These are phyloP conservation scores for Kradibia gibbosae DNA, from an alignment of 1,140 invertebrate genomes.

Conservation along the genomic window DNA sequence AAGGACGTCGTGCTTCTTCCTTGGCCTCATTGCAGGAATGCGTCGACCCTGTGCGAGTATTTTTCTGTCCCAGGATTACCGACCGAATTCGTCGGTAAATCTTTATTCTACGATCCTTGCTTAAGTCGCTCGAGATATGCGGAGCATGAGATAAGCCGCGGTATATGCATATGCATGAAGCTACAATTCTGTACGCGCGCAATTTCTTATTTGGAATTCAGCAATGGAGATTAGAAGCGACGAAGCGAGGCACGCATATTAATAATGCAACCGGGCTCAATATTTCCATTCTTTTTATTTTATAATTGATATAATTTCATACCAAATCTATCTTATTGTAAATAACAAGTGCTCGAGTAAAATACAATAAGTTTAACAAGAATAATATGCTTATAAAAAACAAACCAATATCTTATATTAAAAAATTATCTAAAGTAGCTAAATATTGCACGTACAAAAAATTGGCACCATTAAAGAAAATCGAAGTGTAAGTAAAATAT, in stretches of 20 bases:
- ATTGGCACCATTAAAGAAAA: constrained; percentile 44
- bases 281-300: constrained; percentile 34
- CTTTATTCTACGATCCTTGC: background rate
- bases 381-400: constrained; percentile 39
- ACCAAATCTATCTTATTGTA: constrained; percentile 43
- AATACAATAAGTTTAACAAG: constrained; percentile 47
- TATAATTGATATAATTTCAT: constrained; percentile 43
- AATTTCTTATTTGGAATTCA: background rate
- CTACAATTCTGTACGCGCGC: background rate
- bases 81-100: background rate
- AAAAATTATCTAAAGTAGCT: constrained; percentile 27
- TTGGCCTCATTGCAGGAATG: background rate
- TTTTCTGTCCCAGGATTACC: background rate
- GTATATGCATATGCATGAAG: background rate
- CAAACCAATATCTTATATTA: constrained; percentile 35
- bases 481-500: constrained; percentile 13
- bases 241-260: too few relatives aligned
- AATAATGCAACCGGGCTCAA: background rate
- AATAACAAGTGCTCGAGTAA: constrained; percentile 43
- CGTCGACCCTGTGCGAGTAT: background rate
- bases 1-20: background rate
- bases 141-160: background rate
- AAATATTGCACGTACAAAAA: constrained; percentile 45
- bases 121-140: background rate
- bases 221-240: background rate